These are phyloP conservation scores for Oreochromis tanganicae DNA, from an alignment of 2,113 vertebrate genomes.

Conservation along the genomic window DNA sequence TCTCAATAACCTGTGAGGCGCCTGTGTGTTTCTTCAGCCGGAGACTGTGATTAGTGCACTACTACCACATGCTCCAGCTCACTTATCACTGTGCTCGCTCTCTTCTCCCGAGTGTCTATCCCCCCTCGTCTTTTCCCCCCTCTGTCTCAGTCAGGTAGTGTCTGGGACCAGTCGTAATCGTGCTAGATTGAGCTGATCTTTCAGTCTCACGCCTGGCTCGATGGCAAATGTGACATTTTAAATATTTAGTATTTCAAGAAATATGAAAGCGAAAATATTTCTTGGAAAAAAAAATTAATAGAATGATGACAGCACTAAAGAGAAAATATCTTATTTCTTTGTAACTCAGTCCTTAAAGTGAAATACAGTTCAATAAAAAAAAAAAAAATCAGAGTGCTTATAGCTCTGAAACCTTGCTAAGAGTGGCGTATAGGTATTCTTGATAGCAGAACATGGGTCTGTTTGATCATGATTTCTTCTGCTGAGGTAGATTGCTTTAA, in stretches of 20 bases:
- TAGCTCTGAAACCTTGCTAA: not conserved
- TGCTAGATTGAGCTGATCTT: constrained; percentile 44
- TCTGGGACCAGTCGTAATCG: constrained; percentile 28
- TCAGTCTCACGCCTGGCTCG: constrained; percentile 19
- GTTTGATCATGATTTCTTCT: not conserved
- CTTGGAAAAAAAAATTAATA: not conserved
- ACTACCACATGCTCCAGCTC: constrained; percentile 49
- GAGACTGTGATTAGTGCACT: constrained; percentile 51
- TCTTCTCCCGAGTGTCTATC: not conserved
- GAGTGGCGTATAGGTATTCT: not conserved
- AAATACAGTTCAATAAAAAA: not conserved
- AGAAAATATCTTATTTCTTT: not conserved
- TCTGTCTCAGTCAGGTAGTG: constrained; percentile 42
- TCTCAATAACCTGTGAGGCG: constrained; percentile 60
- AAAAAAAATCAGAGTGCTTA: not conserved
- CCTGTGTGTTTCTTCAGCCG: constrained; percentile 50
- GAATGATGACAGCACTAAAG: not conserved
- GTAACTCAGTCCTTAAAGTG: not conserved
- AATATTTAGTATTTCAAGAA: constrained; percentile 21
- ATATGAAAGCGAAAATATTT: constrained; percentile 1
- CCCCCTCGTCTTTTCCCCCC: not conserved
- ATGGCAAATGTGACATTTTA: constrained; percentile 33
- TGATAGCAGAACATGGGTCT: not conserved
- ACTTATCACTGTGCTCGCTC: constrained; percentile 35
- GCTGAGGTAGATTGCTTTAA: not conserved